Evolutionary conservation across 2,888 invertebrate species (phyloP).

Genomic region (Hybos culiciformis): DNA sequence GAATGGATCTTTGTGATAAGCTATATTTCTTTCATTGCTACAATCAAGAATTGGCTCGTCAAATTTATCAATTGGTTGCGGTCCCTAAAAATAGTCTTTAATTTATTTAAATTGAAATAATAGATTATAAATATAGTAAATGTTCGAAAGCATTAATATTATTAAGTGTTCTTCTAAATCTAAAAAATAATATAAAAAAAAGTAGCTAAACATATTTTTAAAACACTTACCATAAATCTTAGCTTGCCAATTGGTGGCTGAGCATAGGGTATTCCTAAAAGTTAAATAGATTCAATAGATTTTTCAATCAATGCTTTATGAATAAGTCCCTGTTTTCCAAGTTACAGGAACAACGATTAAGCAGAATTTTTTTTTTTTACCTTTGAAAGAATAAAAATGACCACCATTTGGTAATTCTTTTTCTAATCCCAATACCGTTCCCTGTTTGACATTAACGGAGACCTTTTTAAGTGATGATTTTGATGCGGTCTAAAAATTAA

Average conservation of each 20-base stretch:
- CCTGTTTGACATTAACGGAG: slow-evolving; percentile 31
- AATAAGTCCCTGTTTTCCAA: too few relatives aligned
- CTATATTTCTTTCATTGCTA: slow-evolving; percentile 24
- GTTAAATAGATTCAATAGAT: too few relatives aligned
- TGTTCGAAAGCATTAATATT: not conserved
- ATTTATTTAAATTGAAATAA: not conserved
- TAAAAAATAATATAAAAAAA: not conserved
- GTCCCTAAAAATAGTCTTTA: slow-evolving; percentile 26
- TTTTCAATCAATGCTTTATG: too few relatives aligned
- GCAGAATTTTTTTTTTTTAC: too few relatives aligned
- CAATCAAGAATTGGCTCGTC: slow-evolving; percentile 25
- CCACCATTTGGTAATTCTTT: slow-evolving; percentile 31
- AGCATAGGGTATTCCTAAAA: slow-evolving; percentile 46
- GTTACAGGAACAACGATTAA: too few relatives aligned
- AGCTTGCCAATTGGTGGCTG: slow-evolving; percentile 39
- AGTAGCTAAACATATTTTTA: not conserved
- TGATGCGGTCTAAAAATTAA: too few relatives aligned
- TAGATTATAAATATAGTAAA: not conserved
- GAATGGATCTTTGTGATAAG: slow-evolving; percentile 26
- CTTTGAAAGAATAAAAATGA: slow-evolving; percentile 38
- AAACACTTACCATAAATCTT: slow-evolving; percentile 20
- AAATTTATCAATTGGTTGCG: slow-evolving; percentile 26
- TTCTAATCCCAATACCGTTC: slow-evolving; percentile 37
- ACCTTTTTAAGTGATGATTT: too few relatives aligned
- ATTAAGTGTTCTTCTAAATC: not conserved